Percentiles rank a stretch among this genome's conserved stretches.
Evolutionary conservation across 2,113 vertebrate genomes (phyloP).

Genomic region (Burhinus oedicnemus): DNA sequence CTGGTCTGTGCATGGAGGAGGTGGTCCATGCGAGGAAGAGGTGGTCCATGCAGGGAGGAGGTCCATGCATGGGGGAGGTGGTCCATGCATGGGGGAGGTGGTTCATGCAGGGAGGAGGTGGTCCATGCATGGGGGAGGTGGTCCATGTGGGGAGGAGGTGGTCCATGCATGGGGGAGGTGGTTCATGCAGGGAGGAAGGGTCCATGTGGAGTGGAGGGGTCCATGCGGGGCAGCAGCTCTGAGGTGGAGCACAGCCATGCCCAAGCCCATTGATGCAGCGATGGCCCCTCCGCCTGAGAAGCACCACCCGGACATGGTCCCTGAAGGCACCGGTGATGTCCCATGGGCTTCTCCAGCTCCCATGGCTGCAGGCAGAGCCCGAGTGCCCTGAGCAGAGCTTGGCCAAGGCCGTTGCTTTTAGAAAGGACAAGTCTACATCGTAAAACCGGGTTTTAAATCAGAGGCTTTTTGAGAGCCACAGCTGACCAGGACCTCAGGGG

Average conservation of each 20-base stretch:
- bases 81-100: no score
- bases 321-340: not conserved
- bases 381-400: not conserved
- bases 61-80: no score
- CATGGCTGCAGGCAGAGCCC: accelerated
- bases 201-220: not conserved
- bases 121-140: no score
- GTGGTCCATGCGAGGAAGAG: no score
- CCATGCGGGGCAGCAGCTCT: not conserved
- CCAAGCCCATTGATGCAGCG: accelerated
- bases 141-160: no score
- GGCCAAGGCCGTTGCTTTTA: not conserved
- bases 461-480: not conserved
- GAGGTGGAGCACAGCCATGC: not conserved
- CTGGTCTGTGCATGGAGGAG: not conserved
- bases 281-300: not conserved
- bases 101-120: no score
- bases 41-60: no score
- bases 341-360: not conserved
- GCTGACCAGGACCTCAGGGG: not conserved
- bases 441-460: not conserved
- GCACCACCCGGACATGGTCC: not conserved
- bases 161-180: not conserved
- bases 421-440: not conserved
- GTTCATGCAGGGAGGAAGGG: no score